Conservation (phyloP, 2,113 vertebrate genomes). For the Cyrtonyx montezumae region DNA sequence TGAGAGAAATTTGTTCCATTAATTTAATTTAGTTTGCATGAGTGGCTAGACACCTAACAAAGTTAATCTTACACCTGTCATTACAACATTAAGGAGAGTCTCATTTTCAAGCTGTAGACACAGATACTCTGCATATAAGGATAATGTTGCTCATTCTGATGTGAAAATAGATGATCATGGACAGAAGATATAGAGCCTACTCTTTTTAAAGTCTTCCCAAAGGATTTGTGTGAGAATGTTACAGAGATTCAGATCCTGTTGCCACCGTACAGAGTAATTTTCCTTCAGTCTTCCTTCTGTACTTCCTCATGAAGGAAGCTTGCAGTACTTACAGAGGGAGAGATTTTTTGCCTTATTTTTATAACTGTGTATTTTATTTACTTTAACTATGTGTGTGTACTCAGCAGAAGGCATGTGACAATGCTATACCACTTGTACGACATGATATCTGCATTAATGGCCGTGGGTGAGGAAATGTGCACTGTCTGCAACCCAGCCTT, state of each 20-base stretch:
- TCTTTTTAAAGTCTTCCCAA: slow-evolving; percentile 69
- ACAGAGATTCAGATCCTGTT: slow-evolving; percentile 30
- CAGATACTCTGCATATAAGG: slow-evolving; percentile 61
- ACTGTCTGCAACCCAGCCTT: slow-evolving; percentile 49
- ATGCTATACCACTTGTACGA: slow-evolving; percentile 6
- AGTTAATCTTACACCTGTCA: slow-evolving; percentile 95
- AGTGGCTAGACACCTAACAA: slow-evolving; percentile 89
- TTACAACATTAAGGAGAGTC: slow-evolving; percentile 80
- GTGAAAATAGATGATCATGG: slow-evolving; percentile 76
- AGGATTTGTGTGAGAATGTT: slow-evolving; percentile 66
- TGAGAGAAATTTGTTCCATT: slow-evolving; percentile 95
- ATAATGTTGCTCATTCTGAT: slow-evolving; percentile 77
- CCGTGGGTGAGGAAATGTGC: slow-evolving; percentile 52
- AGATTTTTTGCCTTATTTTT: neutral
- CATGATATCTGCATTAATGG: slow-evolving; percentile 54
- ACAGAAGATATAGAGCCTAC: slow-evolving; percentile 70
- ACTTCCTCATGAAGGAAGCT: slow-evolving; percentile 12
- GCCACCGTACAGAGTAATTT: slow-evolving; percentile 26
- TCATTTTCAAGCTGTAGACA: slow-evolving; percentile 68
- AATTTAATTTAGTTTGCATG: slow-evolving; percentile 94
- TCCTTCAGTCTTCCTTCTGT: slow-evolving; percentile 33
- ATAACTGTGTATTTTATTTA: slow-evolving; percentile 18
- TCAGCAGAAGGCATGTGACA: slow-evolving; percentile 11
- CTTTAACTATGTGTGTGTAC: neutral
- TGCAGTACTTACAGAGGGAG: neutral